Conservation (phyloP, 2,888 invertebrate species). For the Sphecodes monilicornis region DNA sequence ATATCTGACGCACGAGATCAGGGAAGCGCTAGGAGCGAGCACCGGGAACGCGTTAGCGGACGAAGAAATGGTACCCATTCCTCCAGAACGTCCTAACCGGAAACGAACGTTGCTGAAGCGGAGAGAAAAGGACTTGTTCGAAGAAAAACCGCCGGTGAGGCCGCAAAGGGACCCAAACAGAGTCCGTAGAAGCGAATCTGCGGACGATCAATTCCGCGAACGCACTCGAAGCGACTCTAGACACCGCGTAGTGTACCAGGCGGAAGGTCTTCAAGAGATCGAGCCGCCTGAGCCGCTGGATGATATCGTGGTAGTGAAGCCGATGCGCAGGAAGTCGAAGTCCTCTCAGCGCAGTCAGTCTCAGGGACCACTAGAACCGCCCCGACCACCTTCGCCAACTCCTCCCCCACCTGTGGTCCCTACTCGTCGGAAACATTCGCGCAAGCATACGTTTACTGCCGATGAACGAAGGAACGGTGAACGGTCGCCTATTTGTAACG, state of each 20-base stretch:
- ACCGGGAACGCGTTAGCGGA: constrained; percentile 88
- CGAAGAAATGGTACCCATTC: constrained; percentile 71
- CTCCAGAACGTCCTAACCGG: constrained; percentile 78
- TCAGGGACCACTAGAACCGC: constrained; percentile 56
- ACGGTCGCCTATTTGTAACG: constrained; percentile 67
- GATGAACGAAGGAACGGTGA: constrained; percentile 48
- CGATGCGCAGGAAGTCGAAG: constrained; percentile 79
- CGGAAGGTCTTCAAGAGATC: constrained; percentile 66
- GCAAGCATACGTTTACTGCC: constrained; percentile 25
- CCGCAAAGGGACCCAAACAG: constrained; percentile 84
- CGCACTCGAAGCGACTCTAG: constrained; percentile 68
- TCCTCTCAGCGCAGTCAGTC: constrained; percentile 79
- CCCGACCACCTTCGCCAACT: constrained; percentile 19
- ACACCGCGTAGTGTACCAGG: constrained; percentile 80
- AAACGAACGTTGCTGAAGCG: constrained; percentile 76
- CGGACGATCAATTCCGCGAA: constrained; percentile 63
- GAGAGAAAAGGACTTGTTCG: constrained; percentile 76
- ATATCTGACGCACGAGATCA: constrained; percentile 91
- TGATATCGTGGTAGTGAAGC: constrained; percentile 82
- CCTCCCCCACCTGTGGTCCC: constrained; percentile 73
- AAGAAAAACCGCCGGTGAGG: constrained; percentile 83
- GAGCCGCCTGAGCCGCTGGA: constrained; percentile 76
- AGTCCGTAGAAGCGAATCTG: constrained; percentile 73
- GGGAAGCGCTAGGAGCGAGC: constrained; percentile 90
- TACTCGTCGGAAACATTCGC: constrained; percentile 72